Base-by-base conservation (phyloP, 1,140 invertebrate species). In the Belonocnema kinseyi region DNA sequence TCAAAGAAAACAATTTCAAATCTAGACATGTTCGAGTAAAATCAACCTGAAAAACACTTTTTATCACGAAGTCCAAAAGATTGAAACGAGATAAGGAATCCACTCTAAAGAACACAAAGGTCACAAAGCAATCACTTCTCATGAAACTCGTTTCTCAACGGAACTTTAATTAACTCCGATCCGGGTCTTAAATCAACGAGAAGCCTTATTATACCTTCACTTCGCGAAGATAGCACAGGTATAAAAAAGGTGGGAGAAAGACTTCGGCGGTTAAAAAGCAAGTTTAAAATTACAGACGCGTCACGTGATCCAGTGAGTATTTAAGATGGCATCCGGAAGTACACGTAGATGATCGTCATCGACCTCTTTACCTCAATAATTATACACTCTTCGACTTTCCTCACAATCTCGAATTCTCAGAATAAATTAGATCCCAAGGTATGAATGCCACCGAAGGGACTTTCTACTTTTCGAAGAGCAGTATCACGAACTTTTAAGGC, bases 401-500 rank as follows among this genome's bases (percentile, higher is more conserved):
- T 40, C 40, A 66, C 33, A 66, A 66, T 46, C n/a, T 33, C 26
- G 40, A 6, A 40, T 40, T 66, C n/a, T 0, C 14, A 40, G 40
- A 66, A 66, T 33, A 61, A 14, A 14, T 17, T 54, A 17, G 53
- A 19, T 16, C 6, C 61, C 6, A 66, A 40, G 10, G 8, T 66
- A 40, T 5, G 40, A 66, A 66, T 66, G 16, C 46, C 26, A 7
- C 33, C 61, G 40, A 66, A 46, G 61, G n/a, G 7, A 5, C 8
- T 66, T 66, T 66, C 61, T 66, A 33, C 33, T 66, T 40, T 66
- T 40, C 14, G 16, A 66, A 66, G 16, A 13, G 21, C 26, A 66
- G 26, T 8, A 46, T 40, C 10, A 33, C 33, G 80, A 85, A 87
- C 51, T 86, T 87, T 87, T 77, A 75, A 86, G 83, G 85, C 81